Base-by-base conservation (phyloP, 2,888 invertebrate genomes). In the Ennomos fuscantarius region DNA sequence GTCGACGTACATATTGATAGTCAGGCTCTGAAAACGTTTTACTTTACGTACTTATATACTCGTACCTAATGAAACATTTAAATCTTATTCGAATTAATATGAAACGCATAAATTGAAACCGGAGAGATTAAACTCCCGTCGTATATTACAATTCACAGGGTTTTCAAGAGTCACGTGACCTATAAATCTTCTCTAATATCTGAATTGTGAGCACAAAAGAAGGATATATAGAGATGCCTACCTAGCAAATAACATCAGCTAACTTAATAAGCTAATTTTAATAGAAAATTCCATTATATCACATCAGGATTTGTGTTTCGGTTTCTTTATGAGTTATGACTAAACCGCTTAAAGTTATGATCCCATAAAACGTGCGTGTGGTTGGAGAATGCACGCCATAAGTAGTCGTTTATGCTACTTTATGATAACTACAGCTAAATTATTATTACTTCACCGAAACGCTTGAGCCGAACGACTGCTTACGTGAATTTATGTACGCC, bases 111-210 rank as follows among this genome's bases (percentile, higher is more conserved):
- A 74, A 75, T 74, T 68, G 64, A 72, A 76, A 74, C 62, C 69
- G 61, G 60, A 64, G 68, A 63, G 72, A 75, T 76, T 76, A 75
- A 74, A 73, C 67, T 68, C 68, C 68, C 68, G 72, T 61, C 73
- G 63, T 70, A 68, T 65, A 66, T 66, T 66, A 70, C 70, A 69
- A 72, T 81, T 77, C 73, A 74, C 71, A 69, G 59, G 66, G 74
- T 76, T 81, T 82, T 80, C 81, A 84, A 82, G 70, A 73, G 72
- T 73, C 73, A 76, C 80, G 78, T 81, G 82, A 81, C 81, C 81
- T 81, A 82, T 78, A 84, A 83, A 84, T 82, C 77, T 79, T 60
- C 47, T 62, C 39, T 72, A 72, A 82, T 79, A 80, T 76, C 77
- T 79, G 74, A 69, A 78, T 79, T 79, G 77, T 81, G 64, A 70